phyloP scores from a whole-genome alignment of 37 sponge, comb jelly and placozoan species.

The Spongilla lacustris region DNA sequence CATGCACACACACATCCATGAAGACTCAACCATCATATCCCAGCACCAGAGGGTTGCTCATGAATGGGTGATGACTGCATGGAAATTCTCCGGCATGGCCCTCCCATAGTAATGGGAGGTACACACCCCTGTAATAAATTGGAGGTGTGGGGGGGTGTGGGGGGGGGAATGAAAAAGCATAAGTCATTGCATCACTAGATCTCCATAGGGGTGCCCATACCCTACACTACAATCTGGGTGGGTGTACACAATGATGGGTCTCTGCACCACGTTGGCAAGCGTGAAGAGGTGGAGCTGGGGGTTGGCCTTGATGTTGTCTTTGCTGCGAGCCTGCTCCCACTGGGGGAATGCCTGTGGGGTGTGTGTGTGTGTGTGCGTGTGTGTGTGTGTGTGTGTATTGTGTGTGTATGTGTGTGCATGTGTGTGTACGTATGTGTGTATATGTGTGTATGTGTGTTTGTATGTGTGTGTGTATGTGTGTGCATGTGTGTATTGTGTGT shows the following conservation, averaged over 20 bases:
- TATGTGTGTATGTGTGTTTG: too few species aligned
- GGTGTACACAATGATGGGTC: constrained; percentile 73
- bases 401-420: too few species aligned
- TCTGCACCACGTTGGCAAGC: constrained; percentile 63
- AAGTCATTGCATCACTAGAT: not conserved
- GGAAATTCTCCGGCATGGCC: constrained; percentile 11
- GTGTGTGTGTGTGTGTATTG: too few species aligned
- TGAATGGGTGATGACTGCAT: constrained; percentile 46
- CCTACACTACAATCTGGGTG: constrained; percentile 55
- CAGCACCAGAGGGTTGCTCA: constrained; percentile 56
- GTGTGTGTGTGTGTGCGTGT: too few species aligned
- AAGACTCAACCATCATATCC: constrained; percentile 52
- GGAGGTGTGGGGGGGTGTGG: not conserved
- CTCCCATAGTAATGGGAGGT: constrained; percentile 74
- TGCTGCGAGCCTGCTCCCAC: constrained; percentile 62
- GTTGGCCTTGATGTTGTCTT: constrained; percentile 15
- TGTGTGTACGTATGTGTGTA: too few species aligned
- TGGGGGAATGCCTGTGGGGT: constrained; percentile 44
- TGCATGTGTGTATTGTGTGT: too few species aligned
- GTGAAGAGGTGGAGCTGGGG: constrained; percentile 74
- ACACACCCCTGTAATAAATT: constrained; percentile 45
- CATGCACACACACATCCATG: too few species aligned
- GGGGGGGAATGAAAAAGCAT: constrained; percentile 9
- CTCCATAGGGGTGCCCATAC: constrained; percentile 28
- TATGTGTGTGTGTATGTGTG: too few species aligned